Base-by-base conservation (phyloP, 2,113 vertebrate species). In the Pachypanchax playfairii region DNA sequence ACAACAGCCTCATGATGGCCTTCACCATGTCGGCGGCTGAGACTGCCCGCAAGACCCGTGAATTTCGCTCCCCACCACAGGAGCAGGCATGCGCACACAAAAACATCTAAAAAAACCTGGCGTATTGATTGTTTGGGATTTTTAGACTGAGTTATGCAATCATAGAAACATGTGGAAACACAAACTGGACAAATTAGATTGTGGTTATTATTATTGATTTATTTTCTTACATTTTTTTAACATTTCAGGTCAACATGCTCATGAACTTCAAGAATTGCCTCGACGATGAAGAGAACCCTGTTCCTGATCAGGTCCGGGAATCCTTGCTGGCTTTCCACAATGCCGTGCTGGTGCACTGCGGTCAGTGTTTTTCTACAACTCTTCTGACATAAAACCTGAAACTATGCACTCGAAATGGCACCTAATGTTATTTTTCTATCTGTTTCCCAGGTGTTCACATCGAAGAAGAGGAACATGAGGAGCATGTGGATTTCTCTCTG, bases 161-260 rank as follows among this genome's bases (percentile, higher is more conserved):
- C 8, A 29, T 5, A 29, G 28, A n/a, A n/a, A n/a, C n/a, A n/a
- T n/a, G n/a, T n/a, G n/a, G n/a, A n/a, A n/a, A n/a, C n/a, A n/a
- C n/a, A n/a, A n/a, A n/a, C n/a, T n/a, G n/a, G n/a, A n/a, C n/a
- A n/a, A 14, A 47, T 47, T 5, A 25, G 12, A 6, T 47, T 25
- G 12, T 29, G 33, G 13, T 20, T 14, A 33, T 10, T 51, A 11
- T 21, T 14, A 35, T 7, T 38, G 20, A 14, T 15, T 25, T 15
- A 7, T 11, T 41, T 22, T 6, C 14, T 49, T 43, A 6, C 42
- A 10, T 24, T 65, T 10, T 20, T 24, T 8, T 70, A 0, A n/a
- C n/a, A n/a, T n/a, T n/a, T n/a, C 64, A 98, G 96, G 93, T 98
- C 80, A 97, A 97, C 89, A 96, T 98, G 95, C 90, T 98, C 26